Conservation (phyloP, 2,113 vertebrate species). For the Apodemus speciosus region DNA sequence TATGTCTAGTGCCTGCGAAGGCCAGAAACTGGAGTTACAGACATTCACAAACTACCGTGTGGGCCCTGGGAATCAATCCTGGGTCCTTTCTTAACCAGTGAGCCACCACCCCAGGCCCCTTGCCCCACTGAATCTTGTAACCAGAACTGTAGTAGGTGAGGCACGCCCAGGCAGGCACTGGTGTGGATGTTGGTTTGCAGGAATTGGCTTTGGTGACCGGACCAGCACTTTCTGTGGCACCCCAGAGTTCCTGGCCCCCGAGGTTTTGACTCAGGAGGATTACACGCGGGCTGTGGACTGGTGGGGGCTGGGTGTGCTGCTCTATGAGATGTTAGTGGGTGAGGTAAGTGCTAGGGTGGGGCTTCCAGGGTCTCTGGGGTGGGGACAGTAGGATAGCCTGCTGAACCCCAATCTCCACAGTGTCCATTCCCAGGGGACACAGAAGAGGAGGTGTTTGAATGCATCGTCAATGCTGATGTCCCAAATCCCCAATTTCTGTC, state of each 20-base stretch:
- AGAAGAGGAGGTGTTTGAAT: slow-evolving; percentile 98
- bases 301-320: slow-evolving; percentile 97
- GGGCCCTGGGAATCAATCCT: background rate
- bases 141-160: background rate
- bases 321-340: slow-evolving; percentile 98
- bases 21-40: background rate
- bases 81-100: background rate
- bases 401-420: slow-evolving; percentile 53
- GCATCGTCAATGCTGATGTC: slow-evolving; percentile 94
- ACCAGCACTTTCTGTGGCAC: slow-evolving; percentile 98
- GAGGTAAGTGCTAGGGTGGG: slow-evolving; percentile 88
- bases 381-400: background rate
- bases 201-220: slow-evolving; percentile 95
- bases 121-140: background rate
- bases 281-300: slow-evolving; percentile 97
- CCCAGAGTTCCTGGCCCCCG: slow-evolving; percentile 96
- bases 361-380: background rate
- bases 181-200: slow-evolving; percentile 79
- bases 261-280: slow-evolving; percentile 94
- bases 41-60: background rate
- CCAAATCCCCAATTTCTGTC: slow-evolving; percentile 92
- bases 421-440: slow-evolving; percentile 96
- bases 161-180: background rate
- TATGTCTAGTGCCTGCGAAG: background rate
- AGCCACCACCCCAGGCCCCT: background rate